Evolutionary conservation across 2,888 invertebrate species (phyloP).

Genomic region (Ophion slaviceki): DNA sequence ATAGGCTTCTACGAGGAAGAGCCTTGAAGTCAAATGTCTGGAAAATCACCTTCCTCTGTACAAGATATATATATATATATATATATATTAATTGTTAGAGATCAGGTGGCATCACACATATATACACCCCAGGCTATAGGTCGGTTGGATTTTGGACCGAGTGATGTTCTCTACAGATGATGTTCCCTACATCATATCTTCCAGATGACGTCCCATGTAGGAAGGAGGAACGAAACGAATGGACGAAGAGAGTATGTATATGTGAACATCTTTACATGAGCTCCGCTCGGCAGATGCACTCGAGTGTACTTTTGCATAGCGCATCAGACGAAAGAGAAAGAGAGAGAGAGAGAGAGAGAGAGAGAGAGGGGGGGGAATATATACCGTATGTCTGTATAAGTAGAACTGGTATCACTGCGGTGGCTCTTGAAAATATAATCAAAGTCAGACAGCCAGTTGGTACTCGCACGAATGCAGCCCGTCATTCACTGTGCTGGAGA

Average conservation of each 20-base stretch:
- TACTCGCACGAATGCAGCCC: conserved; percentile 16
- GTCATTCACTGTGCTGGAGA: conserved; percentile 20
- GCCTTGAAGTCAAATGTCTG: neutral
- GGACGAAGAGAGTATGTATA: conserved; percentile 31
- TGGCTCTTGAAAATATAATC: conserved; percentile 59
- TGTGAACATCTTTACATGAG: conserved; percentile 49
- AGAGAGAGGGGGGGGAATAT: neutral
- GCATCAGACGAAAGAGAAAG: conserved; percentile 43
- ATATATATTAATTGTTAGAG: neutral
- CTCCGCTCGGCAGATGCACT: conserved; percentile 55
- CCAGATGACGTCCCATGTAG: neutral
- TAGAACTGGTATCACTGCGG: conserved; percentile 23
- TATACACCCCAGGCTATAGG: neutral
- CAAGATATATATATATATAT: too few species aligned
- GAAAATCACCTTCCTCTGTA: neutral
- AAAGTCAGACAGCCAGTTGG: conserved; percentile 45
- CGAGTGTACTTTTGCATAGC: conserved; percentile 53
- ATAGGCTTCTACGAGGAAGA: too few species aligned
- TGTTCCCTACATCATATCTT: neutral
- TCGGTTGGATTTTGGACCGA: conserved; percentile 21
- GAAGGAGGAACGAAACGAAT: conserved; percentile 43
- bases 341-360: too few species aligned
- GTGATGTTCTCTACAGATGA: neutral
- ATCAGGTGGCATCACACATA: neutral
- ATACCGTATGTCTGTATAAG: conserved; percentile 9